Evolutionary conservation across 2,797 vertebrate genomes (phyloP).

Genomic region (Choloepus didactylus): DNA sequence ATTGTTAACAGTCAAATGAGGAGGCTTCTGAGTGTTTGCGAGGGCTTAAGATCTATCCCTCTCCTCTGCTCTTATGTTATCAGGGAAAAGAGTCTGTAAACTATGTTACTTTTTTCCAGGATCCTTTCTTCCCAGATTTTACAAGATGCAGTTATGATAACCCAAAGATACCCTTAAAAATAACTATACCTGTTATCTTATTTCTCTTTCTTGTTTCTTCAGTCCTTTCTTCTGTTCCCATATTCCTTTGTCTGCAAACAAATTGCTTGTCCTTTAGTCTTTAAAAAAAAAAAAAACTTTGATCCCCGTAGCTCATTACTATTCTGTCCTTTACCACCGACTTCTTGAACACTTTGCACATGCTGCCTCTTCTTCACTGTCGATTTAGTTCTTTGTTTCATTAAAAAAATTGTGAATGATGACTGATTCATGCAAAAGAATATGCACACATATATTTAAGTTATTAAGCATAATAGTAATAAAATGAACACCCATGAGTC

Average conservation of each 20-base stretch:
- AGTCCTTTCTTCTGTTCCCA: background rate
- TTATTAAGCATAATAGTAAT: background rate
- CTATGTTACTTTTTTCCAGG: background rate
- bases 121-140: background rate
- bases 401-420: background rate
- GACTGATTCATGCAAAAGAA: constrained; percentile 5
- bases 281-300: background rate
- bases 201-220: background rate
- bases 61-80: background rate
- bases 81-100: background rate
- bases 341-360: background rate
- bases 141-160: constrained; percentile 23
- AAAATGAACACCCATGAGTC: background rate
- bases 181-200: background rate
- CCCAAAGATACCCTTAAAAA: background rate
- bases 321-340: background rate
- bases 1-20: background rate
- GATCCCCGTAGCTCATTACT: background rate
- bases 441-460: background rate
- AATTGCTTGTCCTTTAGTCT: background rate
- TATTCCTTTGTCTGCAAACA: constrained; percentile 13
- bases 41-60: background rate
- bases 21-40: background rate
- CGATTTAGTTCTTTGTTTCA: background rate
- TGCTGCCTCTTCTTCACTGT: background rate